These are phyloP conservation scores for Lytechinus pictus DNA, from an alignment of 35 echinoderm and acorn worm genomes.

Conservation along the genomic window DNA sequence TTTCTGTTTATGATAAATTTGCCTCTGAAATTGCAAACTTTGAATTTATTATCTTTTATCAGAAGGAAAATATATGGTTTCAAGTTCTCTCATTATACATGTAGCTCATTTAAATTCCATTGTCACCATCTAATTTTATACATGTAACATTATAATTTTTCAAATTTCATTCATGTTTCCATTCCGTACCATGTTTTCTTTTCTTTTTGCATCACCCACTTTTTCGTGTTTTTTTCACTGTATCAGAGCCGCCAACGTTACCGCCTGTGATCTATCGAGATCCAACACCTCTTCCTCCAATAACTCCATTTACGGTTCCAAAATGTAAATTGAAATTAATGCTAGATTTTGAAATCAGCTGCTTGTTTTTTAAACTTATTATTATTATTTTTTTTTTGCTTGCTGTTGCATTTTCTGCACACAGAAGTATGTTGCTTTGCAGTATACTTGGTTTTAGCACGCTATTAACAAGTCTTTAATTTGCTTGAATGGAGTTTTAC, in stretches of 20 bases:
- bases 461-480: too few relatives aligned
- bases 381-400: too few relatives aligned
- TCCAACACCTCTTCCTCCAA: conserved; percentile 30
- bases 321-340: conserved; percentile 21
- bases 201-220: not conserved
- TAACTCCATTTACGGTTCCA: not conserved
- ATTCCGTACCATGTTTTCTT: not conserved
- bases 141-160: not conserved
- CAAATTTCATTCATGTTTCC: not conserved
- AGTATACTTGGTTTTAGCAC: too few relatives aligned
- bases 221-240: not conserved
- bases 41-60: too few relatives aligned
- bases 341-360: not conserved
- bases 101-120: not conserved
- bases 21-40: too few relatives aligned
- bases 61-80: not conserved
- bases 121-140: not conserved
- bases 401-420: conserved; percentile 7
- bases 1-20: too few relatives aligned
- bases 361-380: not conserved
- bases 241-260: conserved; percentile 27
- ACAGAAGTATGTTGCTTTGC: not conserved
- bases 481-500: too few relatives aligned
- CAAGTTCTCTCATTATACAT: not conserved
- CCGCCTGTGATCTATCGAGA: conserved; percentile 28